Evolutionary conservation across 1,140 invertebrate genomes (phyloP).

Genomic region (Argopecten irradians): DNA sequence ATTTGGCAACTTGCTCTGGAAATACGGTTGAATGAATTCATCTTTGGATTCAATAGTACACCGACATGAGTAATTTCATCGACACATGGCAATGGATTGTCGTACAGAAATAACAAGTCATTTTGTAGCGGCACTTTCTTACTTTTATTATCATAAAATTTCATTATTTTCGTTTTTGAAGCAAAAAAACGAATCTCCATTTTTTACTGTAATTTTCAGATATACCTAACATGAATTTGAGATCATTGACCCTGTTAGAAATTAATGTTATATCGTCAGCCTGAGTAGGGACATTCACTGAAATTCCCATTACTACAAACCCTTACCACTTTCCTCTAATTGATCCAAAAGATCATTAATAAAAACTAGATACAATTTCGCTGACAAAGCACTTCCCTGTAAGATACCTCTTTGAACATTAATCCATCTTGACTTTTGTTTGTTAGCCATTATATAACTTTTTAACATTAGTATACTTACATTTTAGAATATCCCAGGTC

Average conservation of each 20-base stretch:
- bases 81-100: not conserved
- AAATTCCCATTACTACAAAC: not conserved
- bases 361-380: conserved; percentile 30
- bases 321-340: not conserved
- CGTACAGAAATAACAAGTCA: not conserved
- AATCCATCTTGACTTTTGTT: not conserved
- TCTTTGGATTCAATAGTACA: not conserved
- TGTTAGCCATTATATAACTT: conserved; percentile 26
- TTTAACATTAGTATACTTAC: not conserved
- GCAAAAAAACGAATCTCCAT: not conserved
- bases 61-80: conserved; percentile 12
- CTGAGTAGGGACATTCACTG: not conserved
- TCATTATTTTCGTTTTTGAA: not conserved
- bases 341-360: not conserved
- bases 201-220: conserved; percentile 24
- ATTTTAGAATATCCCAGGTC: not conserved
- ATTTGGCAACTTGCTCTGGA: not conserved
- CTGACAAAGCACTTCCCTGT: conserved; percentile 31
- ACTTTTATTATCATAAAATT: not conserved
- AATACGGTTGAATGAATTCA: not conserved
- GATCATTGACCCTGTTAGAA: not conserved
- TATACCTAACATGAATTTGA: no score
- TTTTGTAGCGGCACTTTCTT: not conserved
- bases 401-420: not conserved
- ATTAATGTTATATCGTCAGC: conserved; percentile 24